These are phyloP conservation scores for Bradypodion ventrale DNA, from an alignment of 2,797 vertebrate species.

Conservation along the genomic window DNA sequence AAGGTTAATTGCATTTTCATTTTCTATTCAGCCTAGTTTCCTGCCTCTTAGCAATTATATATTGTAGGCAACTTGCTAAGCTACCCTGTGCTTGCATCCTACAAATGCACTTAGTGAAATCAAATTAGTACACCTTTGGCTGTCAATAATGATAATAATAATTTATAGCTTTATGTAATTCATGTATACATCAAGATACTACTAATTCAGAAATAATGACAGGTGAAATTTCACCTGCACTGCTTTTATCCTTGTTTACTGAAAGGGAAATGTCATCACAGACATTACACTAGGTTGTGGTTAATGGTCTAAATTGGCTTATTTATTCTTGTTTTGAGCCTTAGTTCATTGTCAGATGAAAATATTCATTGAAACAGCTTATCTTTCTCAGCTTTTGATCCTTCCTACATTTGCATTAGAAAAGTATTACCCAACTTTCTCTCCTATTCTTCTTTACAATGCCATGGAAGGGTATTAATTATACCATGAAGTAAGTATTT, in stretches of 20 bases:
- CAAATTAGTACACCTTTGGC: neutral
- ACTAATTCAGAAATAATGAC: slow-evolving; percentile 24
- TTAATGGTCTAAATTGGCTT: slow-evolving; percentile 52
- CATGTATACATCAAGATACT: slow-evolving; percentile 28
- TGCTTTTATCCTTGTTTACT: slow-evolving; percentile 32
- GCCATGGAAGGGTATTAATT: neutral
- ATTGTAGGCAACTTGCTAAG: slow-evolving; percentile 31
- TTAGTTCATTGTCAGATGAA: slow-evolving; percentile 40
- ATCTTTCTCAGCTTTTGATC: neutral
- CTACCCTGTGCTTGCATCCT: neutral
- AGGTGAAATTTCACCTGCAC: slow-evolving; percentile 22
- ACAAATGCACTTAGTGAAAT: neutral
- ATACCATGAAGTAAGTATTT: neutral
- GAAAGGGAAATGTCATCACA: slow-evolving; percentile 24
- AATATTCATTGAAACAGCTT: slow-evolving; percentile 1
- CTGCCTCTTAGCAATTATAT: slow-evolving; percentile 1
- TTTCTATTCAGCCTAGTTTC: neutral
- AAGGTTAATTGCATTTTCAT: neutral
- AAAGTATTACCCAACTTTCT: neutral
- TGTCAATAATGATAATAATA: slow-evolving; percentile 28
- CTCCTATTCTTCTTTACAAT: neutral
- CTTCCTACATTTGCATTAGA: neutral
- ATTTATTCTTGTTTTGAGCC: slow-evolving; percentile 49
- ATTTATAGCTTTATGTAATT: slow-evolving; percentile 25
- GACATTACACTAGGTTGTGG: slow-evolving; percentile 31